These are phyloP conservation scores for Mylabris sibirica DNA, from an alignment of 2,888 invertebrate species.

Conservation along the genomic window DNA sequence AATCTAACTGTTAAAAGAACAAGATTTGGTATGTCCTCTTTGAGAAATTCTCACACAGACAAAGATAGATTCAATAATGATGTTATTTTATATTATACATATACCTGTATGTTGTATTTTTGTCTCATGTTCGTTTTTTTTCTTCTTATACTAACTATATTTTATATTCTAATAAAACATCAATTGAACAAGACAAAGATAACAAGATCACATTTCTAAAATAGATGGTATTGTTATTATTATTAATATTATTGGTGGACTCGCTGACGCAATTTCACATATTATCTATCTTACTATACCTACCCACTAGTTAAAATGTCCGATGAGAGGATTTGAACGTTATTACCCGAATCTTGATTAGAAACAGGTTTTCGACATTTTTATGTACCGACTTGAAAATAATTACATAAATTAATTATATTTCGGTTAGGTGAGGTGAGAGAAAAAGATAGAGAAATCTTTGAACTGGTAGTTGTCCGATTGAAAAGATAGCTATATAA, in stretches of 20 bases:
- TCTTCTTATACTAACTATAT: conserved; percentile 7
- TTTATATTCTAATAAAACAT: neutral
- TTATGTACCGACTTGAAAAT: conserved; percentile 35
- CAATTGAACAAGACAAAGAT: conserved; percentile 29
- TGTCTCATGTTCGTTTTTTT: conserved; percentile 31
- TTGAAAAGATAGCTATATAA: neutral
- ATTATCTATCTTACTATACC: conserved; percentile 41
- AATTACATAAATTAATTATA: conserved; percentile 38
- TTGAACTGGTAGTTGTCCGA: neutral
- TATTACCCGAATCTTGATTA: conserved; percentile 52
- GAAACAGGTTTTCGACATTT: conserved; percentile 48
- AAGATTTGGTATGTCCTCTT: conserved; percentile 33
- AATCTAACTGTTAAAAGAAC: conserved; percentile 24
- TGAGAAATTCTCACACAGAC: conserved; percentile 33
- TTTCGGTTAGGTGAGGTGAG: conserved; percentile 18
- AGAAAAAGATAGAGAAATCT: neutral
- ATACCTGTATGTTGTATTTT: no score
- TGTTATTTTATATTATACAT: conserved; percentile 37
- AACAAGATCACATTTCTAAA: conserved; percentile 22
- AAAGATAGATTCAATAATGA: conserved; percentile 34
- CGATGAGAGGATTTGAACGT: conserved; percentile 37
- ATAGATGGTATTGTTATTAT: conserved; percentile 2
- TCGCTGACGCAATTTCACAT: conserved; percentile 36
- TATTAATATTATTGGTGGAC: neutral
- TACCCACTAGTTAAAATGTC: conserved; percentile 34